Evolutionary conservation across 2,797 vertebrate species (phyloP).

Genomic region (Pteropus rufus): DNA sequence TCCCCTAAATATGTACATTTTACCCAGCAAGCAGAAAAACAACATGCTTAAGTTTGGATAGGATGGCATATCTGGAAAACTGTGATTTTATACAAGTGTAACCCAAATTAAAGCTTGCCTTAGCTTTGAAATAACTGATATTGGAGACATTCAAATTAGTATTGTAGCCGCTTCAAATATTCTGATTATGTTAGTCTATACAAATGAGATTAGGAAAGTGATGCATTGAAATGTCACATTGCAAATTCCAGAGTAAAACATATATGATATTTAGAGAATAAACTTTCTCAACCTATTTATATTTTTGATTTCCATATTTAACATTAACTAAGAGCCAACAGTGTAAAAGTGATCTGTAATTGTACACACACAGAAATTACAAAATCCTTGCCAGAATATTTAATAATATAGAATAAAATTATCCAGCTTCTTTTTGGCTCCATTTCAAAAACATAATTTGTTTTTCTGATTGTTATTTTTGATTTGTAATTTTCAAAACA

Average conservation of each 20-base stretch:
- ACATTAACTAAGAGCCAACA: background rate
- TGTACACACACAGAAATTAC: background rate
- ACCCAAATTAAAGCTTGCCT: background rate
- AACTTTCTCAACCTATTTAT: background rate
- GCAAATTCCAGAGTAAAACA: conserved; percentile 19
- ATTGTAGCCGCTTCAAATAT: background rate
- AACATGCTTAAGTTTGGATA: background rate
- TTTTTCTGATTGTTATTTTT: conserved; percentile 30
- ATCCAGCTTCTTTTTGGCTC: background rate
- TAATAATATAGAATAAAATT: background rate
- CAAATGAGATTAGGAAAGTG: background rate
- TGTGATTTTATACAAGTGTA: background rate
- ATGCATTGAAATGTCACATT: background rate
- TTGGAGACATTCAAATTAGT: background rate
- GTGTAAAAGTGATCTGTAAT: background rate
- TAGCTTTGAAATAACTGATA: background rate
- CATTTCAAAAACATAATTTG: conserved; percentile 25
- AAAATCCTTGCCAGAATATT: background rate
- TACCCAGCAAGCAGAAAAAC: background rate
- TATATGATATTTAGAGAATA: background rate
- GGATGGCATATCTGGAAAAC: background rate
- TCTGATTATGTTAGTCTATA: background rate
- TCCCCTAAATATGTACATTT: background rate
- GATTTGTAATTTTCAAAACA: conserved; percentile 25
- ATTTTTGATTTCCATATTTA: background rate